These are phyloP conservation scores for Microtus richardsoni DNA, from an alignment of 2,113 vertebrate species.

Conservation along the genomic window DNA sequence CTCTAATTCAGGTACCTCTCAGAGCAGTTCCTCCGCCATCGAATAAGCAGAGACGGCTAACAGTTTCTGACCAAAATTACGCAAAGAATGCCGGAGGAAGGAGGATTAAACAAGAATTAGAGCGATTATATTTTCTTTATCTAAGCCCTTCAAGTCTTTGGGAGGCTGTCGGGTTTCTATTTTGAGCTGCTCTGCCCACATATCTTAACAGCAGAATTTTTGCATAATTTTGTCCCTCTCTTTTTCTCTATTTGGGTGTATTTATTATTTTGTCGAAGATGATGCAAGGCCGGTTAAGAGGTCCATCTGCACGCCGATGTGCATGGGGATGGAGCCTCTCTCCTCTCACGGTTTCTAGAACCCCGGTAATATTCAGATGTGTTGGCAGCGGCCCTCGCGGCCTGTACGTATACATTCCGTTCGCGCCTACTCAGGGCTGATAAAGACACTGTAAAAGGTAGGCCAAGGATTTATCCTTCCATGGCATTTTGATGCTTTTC, in stretches of 20 bases:
- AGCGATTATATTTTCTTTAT: slow-evolving; percentile 71
- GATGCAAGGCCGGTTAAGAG: slow-evolving; percentile 72
- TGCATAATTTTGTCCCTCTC: slow-evolving; percentile 72
- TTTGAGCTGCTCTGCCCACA: slow-evolving; percentile 74
- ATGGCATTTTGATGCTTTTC: slow-evolving; percentile 55
- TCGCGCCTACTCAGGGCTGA: slow-evolving; percentile 50
- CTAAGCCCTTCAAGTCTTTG: slow-evolving; percentile 69
- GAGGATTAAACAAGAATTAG: slow-evolving; percentile 68
- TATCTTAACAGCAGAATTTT: slow-evolving; percentile 70
- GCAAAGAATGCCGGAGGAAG: background rate
- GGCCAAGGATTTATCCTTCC: slow-evolving; percentile 45
- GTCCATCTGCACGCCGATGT: slow-evolving; percentile 72
- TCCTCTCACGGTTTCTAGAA: slow-evolving; percentile 63
- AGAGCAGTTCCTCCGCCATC: slow-evolving; percentile 54
- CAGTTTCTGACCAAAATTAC: slow-evolving; percentile 40
- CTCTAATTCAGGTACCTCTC: slow-evolving; percentile 64
- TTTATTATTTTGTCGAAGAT: slow-evolving; percentile 75
- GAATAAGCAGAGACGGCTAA: slow-evolving; percentile 60
- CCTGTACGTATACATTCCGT: background rate
- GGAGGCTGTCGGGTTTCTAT: slow-evolving; percentile 73
- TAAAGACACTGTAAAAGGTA: slow-evolving; percentile 42
- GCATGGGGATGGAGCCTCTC: slow-evolving; percentile 46
- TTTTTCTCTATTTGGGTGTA: slow-evolving; percentile 75
- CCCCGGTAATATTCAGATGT: slow-evolving; percentile 47
- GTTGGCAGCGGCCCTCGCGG: slow-evolving; percentile 43